These are phyloP conservation scores for Chelonia mydas DNA, from an alignment of 2,797 vertebrate species.

Conservation along the genomic window DNA sequence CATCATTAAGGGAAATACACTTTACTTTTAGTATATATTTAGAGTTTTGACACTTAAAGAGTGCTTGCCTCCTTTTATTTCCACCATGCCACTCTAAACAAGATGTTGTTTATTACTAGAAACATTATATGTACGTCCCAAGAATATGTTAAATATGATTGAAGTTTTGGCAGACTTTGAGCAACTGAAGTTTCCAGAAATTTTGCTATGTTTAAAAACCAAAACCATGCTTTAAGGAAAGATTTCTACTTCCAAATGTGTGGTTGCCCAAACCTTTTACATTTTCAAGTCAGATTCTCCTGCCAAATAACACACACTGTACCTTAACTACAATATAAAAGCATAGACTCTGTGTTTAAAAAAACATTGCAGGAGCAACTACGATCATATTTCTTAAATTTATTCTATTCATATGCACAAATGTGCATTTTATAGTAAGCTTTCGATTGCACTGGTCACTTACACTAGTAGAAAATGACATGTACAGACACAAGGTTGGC, in stretches of 20 bases:
- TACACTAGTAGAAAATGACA: constrained; percentile 76
- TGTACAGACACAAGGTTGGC: constrained; percentile 68
- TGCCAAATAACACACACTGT: constrained; percentile 87
- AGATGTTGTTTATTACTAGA: constrained; percentile 87
- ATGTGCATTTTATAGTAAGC: constrained; percentile 69
- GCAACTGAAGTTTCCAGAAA: constrained; percentile 85
- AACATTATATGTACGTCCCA: constrained; percentile 82
- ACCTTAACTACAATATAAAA: constrained; percentile 84
- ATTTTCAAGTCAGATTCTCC: constrained; percentile 82
- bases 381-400: constrained; percentile 81
- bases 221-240: constrained; percentile 85
- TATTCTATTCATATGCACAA: constrained; percentile 72
- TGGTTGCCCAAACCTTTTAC: constrained; percentile 86
- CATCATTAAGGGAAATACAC: constrained; percentile 27
- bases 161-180: constrained; percentile 82
- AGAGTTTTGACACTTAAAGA: constrained; percentile 79
- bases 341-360: constrained; percentile 79
- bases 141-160: constrained; percentile 86
- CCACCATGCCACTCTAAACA: constrained; percentile 77
- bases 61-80: constrained; percentile 74
- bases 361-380: constrained; percentile 79
- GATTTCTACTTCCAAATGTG: constrained; percentile 87
- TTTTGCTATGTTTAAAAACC: constrained; percentile 85
- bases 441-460: constrained; percentile 65
- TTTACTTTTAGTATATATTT: constrained; percentile 43